Conservation (phyloP, 2,113 vertebrate genomes). For the Dendrocopos noguchii region DNA sequence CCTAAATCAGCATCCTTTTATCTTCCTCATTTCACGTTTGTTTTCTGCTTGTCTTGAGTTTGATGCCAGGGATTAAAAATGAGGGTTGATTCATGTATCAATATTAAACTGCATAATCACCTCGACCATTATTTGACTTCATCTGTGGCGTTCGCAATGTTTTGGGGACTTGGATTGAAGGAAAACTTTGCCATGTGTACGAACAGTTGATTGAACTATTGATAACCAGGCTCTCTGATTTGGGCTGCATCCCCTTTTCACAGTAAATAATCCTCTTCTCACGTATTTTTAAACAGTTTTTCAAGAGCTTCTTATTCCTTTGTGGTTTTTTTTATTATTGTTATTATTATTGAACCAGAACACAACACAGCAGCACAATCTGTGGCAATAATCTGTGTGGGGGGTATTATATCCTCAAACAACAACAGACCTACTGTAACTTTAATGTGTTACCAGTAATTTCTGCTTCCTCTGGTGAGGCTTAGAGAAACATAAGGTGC, state of each 20-base stretch:
- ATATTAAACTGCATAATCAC: constrained; percentile 28
- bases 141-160: not conserved
- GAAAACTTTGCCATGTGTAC: not conserved
- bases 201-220: not conserved
- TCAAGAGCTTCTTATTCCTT: not conserved
- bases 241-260: not conserved
- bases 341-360: not conserved
- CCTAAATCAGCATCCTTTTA: constrained; percentile 70
- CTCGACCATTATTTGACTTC: constrained; percentile 38
- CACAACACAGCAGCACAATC: not conserved
- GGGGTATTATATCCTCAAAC: not conserved
- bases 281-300: not conserved
- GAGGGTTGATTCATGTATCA: constrained; percentile 34
- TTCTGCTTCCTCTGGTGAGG: constrained; percentile 26
- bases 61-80: constrained; percentile 60
- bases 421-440: not conserved
- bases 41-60: constrained; percentile 56
- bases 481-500: constrained; percentile 53
- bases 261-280: not conserved
- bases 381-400: not conserved
- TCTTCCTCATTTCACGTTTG: constrained; percentile 69
- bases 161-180: not conserved
- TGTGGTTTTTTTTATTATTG: not conserved
- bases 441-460: constrained; percentile 39
- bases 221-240: not conserved